Evolutionary conservation across 1,140 invertebrate genomes (phyloP).

Genomic region (Grapholita molesta): DNA sequence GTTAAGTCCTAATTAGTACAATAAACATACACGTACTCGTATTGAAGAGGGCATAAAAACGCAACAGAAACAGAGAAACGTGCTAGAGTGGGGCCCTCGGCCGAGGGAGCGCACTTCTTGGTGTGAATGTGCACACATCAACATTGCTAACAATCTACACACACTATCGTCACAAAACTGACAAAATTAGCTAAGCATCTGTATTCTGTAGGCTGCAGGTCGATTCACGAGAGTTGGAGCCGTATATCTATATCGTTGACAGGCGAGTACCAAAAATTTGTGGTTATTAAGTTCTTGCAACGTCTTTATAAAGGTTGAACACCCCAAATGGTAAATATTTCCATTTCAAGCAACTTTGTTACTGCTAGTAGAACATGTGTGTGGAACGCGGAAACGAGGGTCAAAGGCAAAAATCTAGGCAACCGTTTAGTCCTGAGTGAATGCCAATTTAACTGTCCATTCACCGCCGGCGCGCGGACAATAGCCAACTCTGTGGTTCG

Average conservation of each 20-base stretch:
- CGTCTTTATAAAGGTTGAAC: too few relatives aligned
- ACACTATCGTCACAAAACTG: too few relatives aligned
- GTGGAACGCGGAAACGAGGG: constrained; percentile 47
- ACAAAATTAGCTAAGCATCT: too few relatives aligned
- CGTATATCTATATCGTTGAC: too few relatives aligned
- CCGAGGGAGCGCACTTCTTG: background rate
- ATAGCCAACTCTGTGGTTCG: constrained; percentile 49
- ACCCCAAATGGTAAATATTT: too few relatives aligned
- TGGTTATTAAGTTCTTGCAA: too few relatives aligned
- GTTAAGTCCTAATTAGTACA: background rate
- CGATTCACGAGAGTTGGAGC: too few relatives aligned
- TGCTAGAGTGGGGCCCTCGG: background rate
- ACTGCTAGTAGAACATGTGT: background rate
- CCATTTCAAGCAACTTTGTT: background rate
- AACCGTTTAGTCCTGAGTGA: constrained; percentile 47
- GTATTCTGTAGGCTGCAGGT: too few relatives aligned
- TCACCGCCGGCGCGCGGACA: constrained; percentile 37
- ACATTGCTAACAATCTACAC: background rate
- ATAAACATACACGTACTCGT: background rate
- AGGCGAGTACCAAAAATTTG: too few relatives aligned
- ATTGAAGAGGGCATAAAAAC: background rate
- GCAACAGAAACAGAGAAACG: background rate
- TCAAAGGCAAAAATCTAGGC: constrained; percentile 38
- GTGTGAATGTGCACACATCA: background rate
- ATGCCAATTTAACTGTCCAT: constrained; percentile 54